Evolutionary conservation across 2,797 vertebrate genomes (phyloP).

Genomic region (Poliocrania exsul): DNA sequence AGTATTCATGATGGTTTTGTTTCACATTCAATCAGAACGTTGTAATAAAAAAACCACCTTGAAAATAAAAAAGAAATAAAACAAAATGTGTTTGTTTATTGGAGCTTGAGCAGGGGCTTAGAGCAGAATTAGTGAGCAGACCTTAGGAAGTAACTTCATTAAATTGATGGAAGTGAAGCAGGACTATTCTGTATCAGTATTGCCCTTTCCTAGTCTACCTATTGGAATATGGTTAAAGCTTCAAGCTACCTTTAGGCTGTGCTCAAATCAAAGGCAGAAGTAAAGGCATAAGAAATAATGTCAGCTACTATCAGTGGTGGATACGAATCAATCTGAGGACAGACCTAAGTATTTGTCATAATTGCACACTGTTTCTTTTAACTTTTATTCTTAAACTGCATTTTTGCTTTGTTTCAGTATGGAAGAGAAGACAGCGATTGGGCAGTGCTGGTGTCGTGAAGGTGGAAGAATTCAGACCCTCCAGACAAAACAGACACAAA

Average conservation of each 20-base stretch:
- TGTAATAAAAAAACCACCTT: constrained; percentile 16
- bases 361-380: neutral
- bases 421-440: constrained; percentile 84
- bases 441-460: constrained; percentile 78
- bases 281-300: neutral
- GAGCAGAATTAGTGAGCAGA: neutral
- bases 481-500: neutral
- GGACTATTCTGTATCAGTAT: neutral
- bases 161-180: neutral
- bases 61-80: constrained; percentile 20
- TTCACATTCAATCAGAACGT: neutral
- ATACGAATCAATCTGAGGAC: neutral
- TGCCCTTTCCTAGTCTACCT: neutral
- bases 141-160: neutral
- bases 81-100: neutral
- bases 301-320: neutral
- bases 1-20: neutral
- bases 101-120: neutral
- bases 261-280: neutral
- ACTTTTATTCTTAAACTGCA: neutral
- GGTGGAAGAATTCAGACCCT: neutral
- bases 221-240: neutral
- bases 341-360: neutral
- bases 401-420: constrained; percentile 76
- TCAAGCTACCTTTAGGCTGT: neutral